Percentiles rank a stretch among this genome's conserved stretches.
Conservation (phyloP, 2,888 invertebrate genomes). For the Trissonchulus latispiculum region DNA sequence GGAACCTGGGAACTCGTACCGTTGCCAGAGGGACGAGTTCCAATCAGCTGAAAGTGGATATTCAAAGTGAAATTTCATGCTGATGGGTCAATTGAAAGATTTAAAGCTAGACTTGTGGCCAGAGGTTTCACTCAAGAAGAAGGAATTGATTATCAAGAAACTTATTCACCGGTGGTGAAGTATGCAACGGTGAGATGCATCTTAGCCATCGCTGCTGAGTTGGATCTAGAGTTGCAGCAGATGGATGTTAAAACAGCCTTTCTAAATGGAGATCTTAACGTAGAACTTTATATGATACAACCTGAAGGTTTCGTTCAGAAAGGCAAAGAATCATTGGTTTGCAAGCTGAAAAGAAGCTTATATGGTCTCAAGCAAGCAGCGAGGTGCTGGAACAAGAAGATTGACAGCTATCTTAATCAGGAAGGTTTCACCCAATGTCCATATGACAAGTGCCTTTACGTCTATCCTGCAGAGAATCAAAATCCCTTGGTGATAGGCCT, state of each 20-base stretch:
- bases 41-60: too few species aligned
- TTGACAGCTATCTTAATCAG: too few species aligned
- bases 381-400: slow-evolving; percentile 31
- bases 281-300: slow-evolving; percentile 31
- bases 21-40: too few species aligned
- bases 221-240: too few species aligned
- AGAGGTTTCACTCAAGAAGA: background rate
- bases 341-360: too few species aligned
- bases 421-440: too few species aligned
- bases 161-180: too few species aligned
- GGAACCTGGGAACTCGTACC: too few species aligned
- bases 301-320: slow-evolving; percentile 28
- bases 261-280: slow-evolving; percentile 28
- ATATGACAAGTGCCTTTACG: too few species aligned
- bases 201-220: slow-evolving; percentile 26
- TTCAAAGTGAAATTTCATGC: too few species aligned
- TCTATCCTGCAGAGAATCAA: too few species aligned
- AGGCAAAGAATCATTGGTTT: slow-evolving; percentile 27
- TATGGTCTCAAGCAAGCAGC: slow-evolving; percentile 26
- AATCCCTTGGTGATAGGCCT: background rate
- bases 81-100: background rate
- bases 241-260: too few species aligned
- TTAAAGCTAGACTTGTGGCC: background rate
- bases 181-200: slow-evolving; percentile 27
- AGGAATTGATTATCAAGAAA: slow-evolving; percentile 27